Percentiles rank a stretch among this genome's conserved stretches.
phyloP scores from a whole-genome alignment of 2,797 vertebrate species.

The Rallus crepitans region DNA sequence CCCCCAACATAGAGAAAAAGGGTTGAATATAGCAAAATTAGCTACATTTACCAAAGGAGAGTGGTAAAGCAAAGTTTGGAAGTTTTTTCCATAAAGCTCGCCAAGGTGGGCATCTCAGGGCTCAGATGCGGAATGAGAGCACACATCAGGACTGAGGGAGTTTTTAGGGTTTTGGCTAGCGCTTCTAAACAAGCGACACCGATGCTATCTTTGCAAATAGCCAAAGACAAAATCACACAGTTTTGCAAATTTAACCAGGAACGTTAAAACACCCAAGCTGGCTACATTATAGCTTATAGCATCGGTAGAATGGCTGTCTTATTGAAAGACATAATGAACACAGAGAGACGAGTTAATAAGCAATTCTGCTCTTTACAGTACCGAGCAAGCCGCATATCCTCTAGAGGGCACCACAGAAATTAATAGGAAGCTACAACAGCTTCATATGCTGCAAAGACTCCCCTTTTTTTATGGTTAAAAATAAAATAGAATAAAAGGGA shows the following conservation, averaged over 20 bases:
- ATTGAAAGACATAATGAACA: slow-evolving; percentile 48
- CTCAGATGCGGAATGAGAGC: fast-evolving
- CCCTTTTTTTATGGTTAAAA: slow-evolving; percentile 42
- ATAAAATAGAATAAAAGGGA: neutral
- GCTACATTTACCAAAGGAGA: neutral
- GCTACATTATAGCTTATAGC: slow-evolving; percentile 77
- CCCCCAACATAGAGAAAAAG: neutral
- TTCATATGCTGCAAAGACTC: slow-evolving; percentile 1
- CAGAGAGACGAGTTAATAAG: slow-evolving; percentile 49
- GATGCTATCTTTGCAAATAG: neutral
- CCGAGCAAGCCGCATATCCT: slow-evolving; percentile 34
- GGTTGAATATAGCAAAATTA: neutral
- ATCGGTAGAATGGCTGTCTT: slow-evolving; percentile 60
- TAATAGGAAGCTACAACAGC: slow-evolving; percentile 43
- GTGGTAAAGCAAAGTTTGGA: neutral
- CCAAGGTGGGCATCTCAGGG: neutral
- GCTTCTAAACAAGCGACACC: neutral
- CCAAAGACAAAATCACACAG: neutral
- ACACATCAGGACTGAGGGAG: neutral
- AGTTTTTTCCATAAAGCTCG: neutral
- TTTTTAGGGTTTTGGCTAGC: neutral
- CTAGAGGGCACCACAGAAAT: slow-evolving; percentile 72
- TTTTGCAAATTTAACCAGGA: neutral
- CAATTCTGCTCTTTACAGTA: slow-evolving; percentile 55
- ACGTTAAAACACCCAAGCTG: neutral